Evolutionary conservation across 2,797 vertebrate species (phyloP).

Genomic region (Tympanoctomys barrerae): DNA sequence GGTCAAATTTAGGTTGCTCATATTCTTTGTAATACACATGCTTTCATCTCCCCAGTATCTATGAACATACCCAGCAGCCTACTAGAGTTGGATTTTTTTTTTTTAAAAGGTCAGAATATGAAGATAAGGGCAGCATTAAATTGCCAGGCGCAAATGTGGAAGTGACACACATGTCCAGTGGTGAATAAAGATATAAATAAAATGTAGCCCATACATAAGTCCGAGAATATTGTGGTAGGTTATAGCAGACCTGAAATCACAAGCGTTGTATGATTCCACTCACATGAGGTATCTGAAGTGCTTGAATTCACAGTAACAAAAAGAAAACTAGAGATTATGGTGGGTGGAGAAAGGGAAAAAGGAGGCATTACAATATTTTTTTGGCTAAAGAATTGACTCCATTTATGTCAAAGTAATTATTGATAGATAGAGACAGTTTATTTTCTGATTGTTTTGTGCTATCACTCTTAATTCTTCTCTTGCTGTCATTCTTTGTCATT

Average conservation of each 20-base stretch:
- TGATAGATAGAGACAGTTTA: background rate
- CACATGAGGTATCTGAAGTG: background rate
- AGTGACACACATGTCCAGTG: background rate
- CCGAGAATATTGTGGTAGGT: background rate
- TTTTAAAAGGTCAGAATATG: background rate
- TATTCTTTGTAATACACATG: slow-evolving; percentile 27
- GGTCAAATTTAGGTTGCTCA: background rate
- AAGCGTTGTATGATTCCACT: background rate
- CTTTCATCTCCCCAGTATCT: background rate
- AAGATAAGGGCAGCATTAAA: background rate
- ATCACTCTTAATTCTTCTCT: background rate
- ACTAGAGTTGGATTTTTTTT: background rate
- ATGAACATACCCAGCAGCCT: background rate
- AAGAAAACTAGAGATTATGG: background rate
- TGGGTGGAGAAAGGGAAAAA: background rate
- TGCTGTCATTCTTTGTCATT: background rate
- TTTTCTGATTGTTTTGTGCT: background rate
- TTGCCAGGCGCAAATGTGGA: background rate
- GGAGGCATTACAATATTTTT: background rate
- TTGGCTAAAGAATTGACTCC: background rate
- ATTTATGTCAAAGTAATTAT: background rate
- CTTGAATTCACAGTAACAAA: background rate
- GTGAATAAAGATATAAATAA: background rate
- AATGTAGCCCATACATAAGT: background rate
- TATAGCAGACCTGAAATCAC: background rate